A percentile compares a stretch with the other conserved stretches of the same genome.
These are phyloP conservation scores for Diaprepes abbreviatus DNA, from an alignment of 2,888 invertebrate genomes.

Conservation along the genomic window DNA sequence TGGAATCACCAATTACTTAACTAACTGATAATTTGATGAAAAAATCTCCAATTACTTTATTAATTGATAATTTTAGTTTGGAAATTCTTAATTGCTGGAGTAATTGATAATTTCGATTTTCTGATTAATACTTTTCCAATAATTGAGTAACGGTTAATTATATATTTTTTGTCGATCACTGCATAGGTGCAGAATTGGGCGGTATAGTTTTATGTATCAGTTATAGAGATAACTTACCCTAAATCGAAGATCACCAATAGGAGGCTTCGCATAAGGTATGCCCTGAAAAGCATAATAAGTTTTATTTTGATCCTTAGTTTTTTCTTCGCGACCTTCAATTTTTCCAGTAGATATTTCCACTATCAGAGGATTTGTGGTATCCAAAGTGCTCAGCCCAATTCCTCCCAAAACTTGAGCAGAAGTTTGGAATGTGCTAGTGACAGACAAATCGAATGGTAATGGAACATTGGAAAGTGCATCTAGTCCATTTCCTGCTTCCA, in stretches of 20 bases:
- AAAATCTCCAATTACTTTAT: no score
- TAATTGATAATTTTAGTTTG: no score
- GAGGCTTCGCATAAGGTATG: constrained; percentile 57
- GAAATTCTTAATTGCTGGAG: no score
- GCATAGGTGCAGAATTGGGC: no score
- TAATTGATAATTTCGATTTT: no score
- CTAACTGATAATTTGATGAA: no score
- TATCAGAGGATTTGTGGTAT: constrained; percentile 11
- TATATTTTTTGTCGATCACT: no score
- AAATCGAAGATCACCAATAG: constrained; percentile 54
- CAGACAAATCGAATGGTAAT: background rate
- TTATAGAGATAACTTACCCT: constrained; percentile 49
- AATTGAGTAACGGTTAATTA: no score
- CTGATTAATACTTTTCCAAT: no score
- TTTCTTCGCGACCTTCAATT: constrained; percentile 51
- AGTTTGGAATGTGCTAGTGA: background rate
- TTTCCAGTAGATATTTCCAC: constrained; percentile 50
- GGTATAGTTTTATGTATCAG: no score
- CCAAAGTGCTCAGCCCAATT: background rate
- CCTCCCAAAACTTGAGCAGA: background rate
- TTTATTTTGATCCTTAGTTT: constrained; percentile 47
- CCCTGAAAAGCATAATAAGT: constrained; percentile 55
- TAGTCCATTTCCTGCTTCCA: background rate
- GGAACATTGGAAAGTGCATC: background rate
- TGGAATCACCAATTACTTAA: no score